Evolutionary conservation across 1,140 invertebrate genomes (phyloP).

Genomic region (Drosophila ironensis): DNA sequence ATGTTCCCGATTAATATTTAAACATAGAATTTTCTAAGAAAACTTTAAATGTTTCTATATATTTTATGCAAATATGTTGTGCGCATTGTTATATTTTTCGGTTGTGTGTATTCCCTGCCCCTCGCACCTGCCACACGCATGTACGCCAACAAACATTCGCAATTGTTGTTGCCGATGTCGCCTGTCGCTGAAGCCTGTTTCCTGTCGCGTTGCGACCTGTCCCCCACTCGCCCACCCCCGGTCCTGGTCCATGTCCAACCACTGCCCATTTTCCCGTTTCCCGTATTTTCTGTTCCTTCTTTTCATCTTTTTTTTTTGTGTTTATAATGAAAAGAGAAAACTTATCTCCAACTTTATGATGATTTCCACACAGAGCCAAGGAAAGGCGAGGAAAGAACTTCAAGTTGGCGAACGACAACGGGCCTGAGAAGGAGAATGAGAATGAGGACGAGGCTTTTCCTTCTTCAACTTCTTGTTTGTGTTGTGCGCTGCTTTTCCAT

Average conservation of each 20-base stretch:
- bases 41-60: too few relatives aligned
- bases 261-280: conserved; percentile 48
- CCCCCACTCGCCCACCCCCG: conserved; percentile 3
- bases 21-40: too few relatives aligned
- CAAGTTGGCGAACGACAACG: conserved; percentile 21
- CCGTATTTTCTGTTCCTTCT: conserved; percentile 20
- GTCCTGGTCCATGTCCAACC: conserved; percentile 19
- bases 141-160: conserved; percentile 37
- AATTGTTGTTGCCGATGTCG: conserved; percentile 52
- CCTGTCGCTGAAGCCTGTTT: conserved; percentile 63
- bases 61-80: neutral
- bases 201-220: conserved; percentile 55
- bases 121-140: conserved; percentile 5
- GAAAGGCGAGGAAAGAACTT: conserved; percentile 13
- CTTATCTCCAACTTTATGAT: conserved; percentile 80
- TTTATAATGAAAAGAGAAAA: conserved; percentile 77
- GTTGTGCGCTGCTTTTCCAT: conserved; percentile 68
- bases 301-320: conserved; percentile 23
- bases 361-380: conserved; percentile 61
- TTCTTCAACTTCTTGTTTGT: conserved; percentile 71
- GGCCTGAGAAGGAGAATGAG: conserved; percentile 15
- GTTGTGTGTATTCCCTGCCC: neutral
- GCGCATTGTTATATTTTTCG: neutral
- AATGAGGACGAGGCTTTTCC: conserved; percentile 56
- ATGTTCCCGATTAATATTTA: too few relatives aligned